A percentile compares a stretch with the other conserved stretches of the same genome.
These are phyloP conservation scores for Diplosoma virens DNA, from an alignment of 23 tunicate species.

Conservation along the genomic window DNA sequence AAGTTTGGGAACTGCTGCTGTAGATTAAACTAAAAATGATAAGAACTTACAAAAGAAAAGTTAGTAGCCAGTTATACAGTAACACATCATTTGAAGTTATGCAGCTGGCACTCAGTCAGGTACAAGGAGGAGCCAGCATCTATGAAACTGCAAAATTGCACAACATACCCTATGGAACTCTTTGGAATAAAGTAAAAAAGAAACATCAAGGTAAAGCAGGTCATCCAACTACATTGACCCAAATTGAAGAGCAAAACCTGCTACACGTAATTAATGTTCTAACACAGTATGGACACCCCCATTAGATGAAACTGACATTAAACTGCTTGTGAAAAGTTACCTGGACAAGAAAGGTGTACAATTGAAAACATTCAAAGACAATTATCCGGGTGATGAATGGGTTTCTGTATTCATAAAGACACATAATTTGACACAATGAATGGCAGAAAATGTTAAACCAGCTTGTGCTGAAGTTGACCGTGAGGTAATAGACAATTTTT, in stretches of 20 bases:
- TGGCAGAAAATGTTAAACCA: constrained; percentile 10
- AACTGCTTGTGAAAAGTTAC: constrained; percentile 14
- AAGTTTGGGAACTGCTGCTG: too few species aligned
- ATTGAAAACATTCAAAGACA: constrained; percentile 7
- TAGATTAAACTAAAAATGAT: background rate
- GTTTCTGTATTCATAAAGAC: background rate
- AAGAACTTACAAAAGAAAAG: constrained; percentile 9
- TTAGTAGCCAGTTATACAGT: constrained; percentile 1
- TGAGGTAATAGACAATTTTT: background rate
- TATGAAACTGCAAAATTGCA: background rate
- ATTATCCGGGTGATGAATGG: constrained; percentile 30
- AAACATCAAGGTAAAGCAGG: constrained; percentile 27
- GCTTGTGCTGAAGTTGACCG: background rate
- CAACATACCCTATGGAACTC: constrained; percentile 37
- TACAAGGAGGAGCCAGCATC: constrained; percentile 7
- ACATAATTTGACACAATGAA: constrained; percentile 9
- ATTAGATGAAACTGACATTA: background rate
- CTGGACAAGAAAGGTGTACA: constrained; percentile 10
- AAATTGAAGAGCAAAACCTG: constrained; percentile 16
- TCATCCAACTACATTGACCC: background rate
- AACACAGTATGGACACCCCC: constrained; percentile 8
- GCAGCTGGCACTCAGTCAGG: background rate
- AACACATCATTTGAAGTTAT: background rate
- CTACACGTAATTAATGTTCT: background rate
- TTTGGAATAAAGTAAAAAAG: constrained; percentile 10